Evolutionary conservation across 2,113 vertebrate species (phyloP).

Genomic region (Phoenicopterus ruber): DNA sequence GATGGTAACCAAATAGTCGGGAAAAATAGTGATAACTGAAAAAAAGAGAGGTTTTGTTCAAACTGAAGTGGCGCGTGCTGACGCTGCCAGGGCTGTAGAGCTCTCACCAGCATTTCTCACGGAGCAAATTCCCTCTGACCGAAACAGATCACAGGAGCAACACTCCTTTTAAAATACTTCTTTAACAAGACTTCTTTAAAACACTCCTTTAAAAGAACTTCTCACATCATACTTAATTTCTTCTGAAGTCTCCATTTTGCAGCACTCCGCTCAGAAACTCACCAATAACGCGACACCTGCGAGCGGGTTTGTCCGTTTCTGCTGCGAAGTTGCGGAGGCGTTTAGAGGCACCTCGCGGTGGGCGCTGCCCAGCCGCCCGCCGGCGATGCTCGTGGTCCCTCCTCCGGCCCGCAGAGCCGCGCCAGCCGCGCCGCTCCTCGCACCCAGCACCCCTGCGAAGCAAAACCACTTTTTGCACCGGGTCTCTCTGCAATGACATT

Average conservation of each 20-base stretch:
- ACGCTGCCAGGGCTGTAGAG: background rate
- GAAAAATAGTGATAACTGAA: background rate
- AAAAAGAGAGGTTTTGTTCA: background rate
- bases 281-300: background rate
- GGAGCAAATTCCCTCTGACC: background rate
- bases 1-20: background rate
- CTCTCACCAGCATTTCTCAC: background rate
- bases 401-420: background rate
- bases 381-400: fast-evolving
- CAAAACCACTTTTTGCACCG: background rate
- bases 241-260: background rate
- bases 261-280: background rate
- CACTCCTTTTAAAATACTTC: background rate
- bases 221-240: background rate
- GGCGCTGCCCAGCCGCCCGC: background rate
- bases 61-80: background rate
- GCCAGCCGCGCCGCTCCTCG: background rate
- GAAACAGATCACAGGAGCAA: background rate
- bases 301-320: background rate
- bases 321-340: fast-evolving
- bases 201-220: background rate
- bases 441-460: fast-evolving
- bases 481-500: background rate
- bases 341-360: background rate
- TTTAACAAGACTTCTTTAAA: too few species aligned